A percentile compares a stretch with the other conserved stretches of the same genome.
Conservation (phyloP, 2,797 vertebrate species). For the Falco naumanni region DNA sequence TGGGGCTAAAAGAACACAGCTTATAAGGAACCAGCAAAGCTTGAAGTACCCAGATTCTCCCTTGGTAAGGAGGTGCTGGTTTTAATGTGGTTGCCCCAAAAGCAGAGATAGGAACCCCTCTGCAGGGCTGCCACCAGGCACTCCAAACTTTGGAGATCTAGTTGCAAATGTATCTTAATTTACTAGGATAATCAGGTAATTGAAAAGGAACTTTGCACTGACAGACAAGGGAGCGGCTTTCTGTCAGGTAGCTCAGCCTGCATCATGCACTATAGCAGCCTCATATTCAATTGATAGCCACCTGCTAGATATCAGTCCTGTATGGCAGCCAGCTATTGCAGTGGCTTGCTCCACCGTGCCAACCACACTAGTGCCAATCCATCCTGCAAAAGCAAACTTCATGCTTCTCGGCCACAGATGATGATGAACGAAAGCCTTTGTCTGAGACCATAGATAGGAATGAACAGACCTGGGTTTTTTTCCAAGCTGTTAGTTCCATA, state of each 20-base stretch:
- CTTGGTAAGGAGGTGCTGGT: not conserved
- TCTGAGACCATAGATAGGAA: not conserved
- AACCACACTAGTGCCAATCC: not conserved
- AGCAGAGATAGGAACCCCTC: not conserved
- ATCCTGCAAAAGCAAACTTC: not conserved
- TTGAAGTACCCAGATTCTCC: not conserved
- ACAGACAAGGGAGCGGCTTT: not conserved
- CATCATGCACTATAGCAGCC: not conserved
- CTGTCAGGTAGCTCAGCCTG: not conserved
- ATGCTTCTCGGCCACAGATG: not conserved
- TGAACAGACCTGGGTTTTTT: not conserved
- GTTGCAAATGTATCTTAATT: not conserved
- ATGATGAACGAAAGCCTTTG: not conserved
- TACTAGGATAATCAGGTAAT: not conserved
- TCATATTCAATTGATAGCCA: fast-evolving
- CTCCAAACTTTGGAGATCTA: not conserved
- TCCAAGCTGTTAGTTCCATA: not conserved
- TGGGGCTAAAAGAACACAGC: not conserved
- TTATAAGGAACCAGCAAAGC: not conserved
- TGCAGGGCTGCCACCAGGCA: not conserved
- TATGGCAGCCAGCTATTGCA: fast-evolving
- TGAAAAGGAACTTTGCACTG: not conserved
- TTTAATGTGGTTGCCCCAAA: not conserved
- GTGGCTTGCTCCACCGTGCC: not conserved
- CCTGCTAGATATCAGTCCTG: not conserved